These are phyloP conservation scores for Beris chalybata DNA, from an alignment of 2,888 invertebrate species.

Conservation along the genomic window DNA sequence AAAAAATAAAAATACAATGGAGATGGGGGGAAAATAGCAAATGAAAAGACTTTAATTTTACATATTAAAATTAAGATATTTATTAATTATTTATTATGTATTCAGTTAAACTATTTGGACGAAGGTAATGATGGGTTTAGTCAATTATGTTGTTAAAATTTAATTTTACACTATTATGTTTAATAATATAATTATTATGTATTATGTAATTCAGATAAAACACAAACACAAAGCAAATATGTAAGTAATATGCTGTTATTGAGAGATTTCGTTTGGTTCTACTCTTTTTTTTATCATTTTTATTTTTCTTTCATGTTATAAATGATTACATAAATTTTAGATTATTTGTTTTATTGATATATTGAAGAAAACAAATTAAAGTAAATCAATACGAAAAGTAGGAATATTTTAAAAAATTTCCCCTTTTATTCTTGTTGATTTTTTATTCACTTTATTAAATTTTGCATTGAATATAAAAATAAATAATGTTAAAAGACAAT, in stretches of 20 bases:
- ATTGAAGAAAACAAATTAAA: background rate
- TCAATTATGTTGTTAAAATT: slow-evolving; percentile 30
- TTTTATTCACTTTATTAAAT: background rate
- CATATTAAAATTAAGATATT: slow-evolving; percentile 29
- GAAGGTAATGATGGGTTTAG: slow-evolving; percentile 30
- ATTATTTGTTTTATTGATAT: background rate
- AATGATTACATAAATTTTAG: background rate
- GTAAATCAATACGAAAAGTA: slow-evolving; percentile 11
- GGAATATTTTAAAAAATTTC: slow-evolving; percentile 2
- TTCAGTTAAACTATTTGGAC: slow-evolving; percentile 15
- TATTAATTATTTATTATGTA: slow-evolving; percentile 32
- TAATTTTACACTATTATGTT: slow-evolving; percentile 25
- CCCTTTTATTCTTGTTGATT: background rate
- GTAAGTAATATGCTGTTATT: slow-evolving; percentile 10
- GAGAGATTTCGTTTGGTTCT: slow-evolving; percentile 22
- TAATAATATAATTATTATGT: slow-evolving; percentile 13
- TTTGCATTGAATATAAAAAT: background rate
- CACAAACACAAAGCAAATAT: slow-evolving; percentile 18
- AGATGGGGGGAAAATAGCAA: slow-evolving; percentile 23
- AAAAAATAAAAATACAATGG: slow-evolving; percentile 5
- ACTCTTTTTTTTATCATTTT: slow-evolving; percentile 2
- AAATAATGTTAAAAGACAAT: slow-evolving; percentile 9
- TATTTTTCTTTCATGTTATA: background rate
- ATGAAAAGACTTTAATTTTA: slow-evolving; percentile 34
- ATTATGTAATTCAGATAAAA: slow-evolving; percentile 9